Evolutionary conservation across 1,140 invertebrate genomes (phyloP), one percentile per base, ranked within the genome.

Genomic region (Rhopalosiphum maidis): DNA sequence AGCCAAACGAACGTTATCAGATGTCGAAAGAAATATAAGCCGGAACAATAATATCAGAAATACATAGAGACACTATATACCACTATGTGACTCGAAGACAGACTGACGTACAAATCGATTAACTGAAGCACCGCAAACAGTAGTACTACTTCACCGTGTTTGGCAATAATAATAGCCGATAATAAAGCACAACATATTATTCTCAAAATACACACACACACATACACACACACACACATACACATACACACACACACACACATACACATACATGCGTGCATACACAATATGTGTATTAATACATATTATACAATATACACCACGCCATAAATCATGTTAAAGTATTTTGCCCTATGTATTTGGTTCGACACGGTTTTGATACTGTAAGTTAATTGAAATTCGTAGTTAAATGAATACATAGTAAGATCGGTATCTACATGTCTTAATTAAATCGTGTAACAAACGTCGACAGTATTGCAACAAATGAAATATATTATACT

Each of bases 381-480:
- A 41, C 54, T n/a, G 54, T 41, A 18, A 90, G 54, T 90, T 90
- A 90, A 90, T 90, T 60, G 35, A 90, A 90, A 41, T 25, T 23
- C 51, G 22, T 30, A 90, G 54, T 25, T 37, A 90, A 60, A 60
- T 35, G 43, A 43, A 48, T 51, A 51, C 6, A 51, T 8, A 88
- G 7, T 4, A 88, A 22, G 6, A 7, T 43, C 41, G 41, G 23
- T 21, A 43, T 41, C 83, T 23, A 60, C 54, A 15, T 5, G 54
- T 37, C 35, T 90, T 90, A 90, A 60, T 90, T 60, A 90, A 60
- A 23, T 11, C 23, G 23, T 89, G 87, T 89, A 37, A 35, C 41
- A 46, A 46, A 86, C 85, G 25, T 86, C 43, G 11, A 68, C 30
- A n/a, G 4, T 68, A 68, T 30, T 68, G 11, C 60, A 18, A n/a